phyloP scores from a whole-genome alignment of 2,888 invertebrate species.

The Ernsta delagoae region DNA sequence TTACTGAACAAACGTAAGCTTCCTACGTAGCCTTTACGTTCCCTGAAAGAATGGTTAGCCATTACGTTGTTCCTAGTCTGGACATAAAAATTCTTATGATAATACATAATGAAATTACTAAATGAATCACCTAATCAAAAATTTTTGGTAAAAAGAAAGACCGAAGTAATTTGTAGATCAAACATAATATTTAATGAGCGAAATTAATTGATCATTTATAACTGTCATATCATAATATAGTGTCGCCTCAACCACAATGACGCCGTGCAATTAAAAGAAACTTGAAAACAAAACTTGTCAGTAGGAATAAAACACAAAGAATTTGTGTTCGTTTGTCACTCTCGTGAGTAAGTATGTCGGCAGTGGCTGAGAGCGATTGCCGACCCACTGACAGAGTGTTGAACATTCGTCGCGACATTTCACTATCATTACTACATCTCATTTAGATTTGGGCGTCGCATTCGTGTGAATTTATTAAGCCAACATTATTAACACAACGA shows the following conservation, averaged over 20 bases:
- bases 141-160: no score
- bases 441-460: slow-evolving; percentile 25
- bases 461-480: slow-evolving; percentile 13
- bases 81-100: no score
- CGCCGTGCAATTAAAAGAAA: neutral
- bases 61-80: no score
- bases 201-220: neutral
- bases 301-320: slow-evolving; percentile 1
- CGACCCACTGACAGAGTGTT: slow-evolving; percentile 68
- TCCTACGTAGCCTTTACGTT: neutral
- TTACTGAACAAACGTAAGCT: neutral
- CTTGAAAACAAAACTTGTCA: neutral
- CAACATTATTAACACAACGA: slow-evolving; percentile 13
- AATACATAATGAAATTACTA: no score
- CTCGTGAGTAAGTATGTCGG: slow-evolving; percentile 72
- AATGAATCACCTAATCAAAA: no score
- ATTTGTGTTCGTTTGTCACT: slow-evolving; percentile 57
- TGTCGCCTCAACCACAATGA: no score
- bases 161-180: no score
- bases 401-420: slow-evolving; percentile 59
- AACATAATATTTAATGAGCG: no score
- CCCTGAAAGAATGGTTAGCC: neutral
- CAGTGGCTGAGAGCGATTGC: slow-evolving; percentile 52
- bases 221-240: neutral
- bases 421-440: slow-evolving; percentile 60